Evolutionary conservation across 2,888 invertebrate species (phyloP), one percentile per base, ranked within the genome.

Genomic region (Coenonympha glycerion): DNA sequence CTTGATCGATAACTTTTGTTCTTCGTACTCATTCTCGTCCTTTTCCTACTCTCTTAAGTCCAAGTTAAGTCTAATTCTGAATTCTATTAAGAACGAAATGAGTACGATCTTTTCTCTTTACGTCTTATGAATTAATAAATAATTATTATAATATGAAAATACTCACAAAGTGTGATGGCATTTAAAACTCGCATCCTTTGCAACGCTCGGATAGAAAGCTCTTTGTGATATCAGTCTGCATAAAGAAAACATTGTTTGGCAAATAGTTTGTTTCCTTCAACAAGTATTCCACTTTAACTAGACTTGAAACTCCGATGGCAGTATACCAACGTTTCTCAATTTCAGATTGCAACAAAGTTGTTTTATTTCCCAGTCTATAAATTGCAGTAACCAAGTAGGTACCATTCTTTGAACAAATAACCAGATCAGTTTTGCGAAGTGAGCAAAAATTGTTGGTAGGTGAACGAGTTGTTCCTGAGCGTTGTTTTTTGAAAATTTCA

Each of bases 321-420:
- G 68, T 71, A 68, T 69, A 65, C 70, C 69, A 73, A 68, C 68
- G 73, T 79, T 79, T 78, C 82, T 79, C 82, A 79, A 80, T 81
- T 81, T 80, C 76, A 81, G 80, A 28, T 19, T 26, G 46, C 77
- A 84, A 83, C 79, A 81, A 83, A 80, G 81, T 82, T 78, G 76
- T 79, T 82, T 82, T 82, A 83, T 81, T 79, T 76, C 74, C 74
- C 68, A 68, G 73, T 75, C 79, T 77, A 81, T 73, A 81, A 82
- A 84, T 84, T 81, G 78, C 72, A 76, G 71, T 72, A 79, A 81
- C 76, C 76, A 78, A 76, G 73, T 30, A 26, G 8, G 26, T 72
- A 73, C 71, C 4, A 16, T 15, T 40, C 15, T 24, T 33, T 34
- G 16, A 24, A 45, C 22, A 34, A n/a, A 46, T 31, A 42, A 30